These are phyloP conservation scores for Nettapus auritus DNA, from an alignment of 2,113 vertebrate genomes.

Conservation along the genomic window DNA sequence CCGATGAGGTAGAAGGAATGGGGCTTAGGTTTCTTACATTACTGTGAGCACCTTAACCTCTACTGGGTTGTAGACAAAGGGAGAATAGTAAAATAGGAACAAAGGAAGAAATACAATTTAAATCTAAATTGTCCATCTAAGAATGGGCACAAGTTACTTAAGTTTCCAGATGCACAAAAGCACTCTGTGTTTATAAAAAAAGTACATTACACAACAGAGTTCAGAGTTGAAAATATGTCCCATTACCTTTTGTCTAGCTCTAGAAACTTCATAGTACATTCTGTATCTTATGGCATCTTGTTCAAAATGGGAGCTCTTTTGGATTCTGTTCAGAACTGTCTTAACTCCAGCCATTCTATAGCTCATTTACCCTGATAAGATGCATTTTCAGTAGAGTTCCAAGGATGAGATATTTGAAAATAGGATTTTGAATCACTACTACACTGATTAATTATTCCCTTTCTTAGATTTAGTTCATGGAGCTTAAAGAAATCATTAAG, in stretches of 20 bases:
- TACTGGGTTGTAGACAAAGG: not conserved
- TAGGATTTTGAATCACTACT: not conserved
- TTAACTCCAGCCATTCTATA: not conserved
- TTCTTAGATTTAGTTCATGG: not conserved
- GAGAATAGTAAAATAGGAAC: not conserved
- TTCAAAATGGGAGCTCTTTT: not conserved
- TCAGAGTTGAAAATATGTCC: not conserved
- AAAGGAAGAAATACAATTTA: not conserved
- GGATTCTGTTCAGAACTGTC: not conserved
- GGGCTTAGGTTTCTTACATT: not conserved
- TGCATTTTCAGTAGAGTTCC: not conserved
- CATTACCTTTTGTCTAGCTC: not conserved
- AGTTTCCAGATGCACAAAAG: not conserved
- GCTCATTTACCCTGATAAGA: not conserved
- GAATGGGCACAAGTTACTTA: not conserved
- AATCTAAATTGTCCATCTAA: not conserved
- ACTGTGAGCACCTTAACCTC: not conserved
- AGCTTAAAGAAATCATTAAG: not conserved
- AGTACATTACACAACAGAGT: not conserved
- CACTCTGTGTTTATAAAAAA: not conserved
- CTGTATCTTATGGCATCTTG: not conserved
- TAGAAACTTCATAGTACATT: not conserved
- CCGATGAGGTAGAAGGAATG: not conserved
- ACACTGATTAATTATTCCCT: not conserved
- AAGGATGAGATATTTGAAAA: not conserved